Base-by-base conservation (phyloP, 2,797 vertebrate genomes). In the Phrynocephalus forsythii region DNA sequence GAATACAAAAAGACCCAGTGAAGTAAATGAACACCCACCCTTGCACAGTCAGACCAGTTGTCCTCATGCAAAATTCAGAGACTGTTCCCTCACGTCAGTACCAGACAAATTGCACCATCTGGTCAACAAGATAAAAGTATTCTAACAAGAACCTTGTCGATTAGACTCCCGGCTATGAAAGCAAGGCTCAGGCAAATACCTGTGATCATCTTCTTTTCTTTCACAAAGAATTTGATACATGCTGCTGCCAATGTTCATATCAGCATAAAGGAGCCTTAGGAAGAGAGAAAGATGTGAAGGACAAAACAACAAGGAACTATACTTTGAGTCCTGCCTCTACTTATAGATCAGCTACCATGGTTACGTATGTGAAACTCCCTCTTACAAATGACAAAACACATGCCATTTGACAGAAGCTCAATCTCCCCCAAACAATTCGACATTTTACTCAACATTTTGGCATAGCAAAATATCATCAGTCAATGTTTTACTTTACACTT, bases 41-140 rank as follows among this genome's bases (percentile, higher is more conserved):
- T 13, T 9, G 85, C 7, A 33, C 91, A 92, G 89, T 93, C 90
- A 88, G 90, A 94, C 89, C 92, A 93, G 90, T 93, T 93, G 92
- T 93, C 89, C 88, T 95, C 85, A 94, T 94, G 86, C 92, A 95
- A 93, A 95, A 95, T 93, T 93, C 93, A 95, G 87, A 83, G 86
- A 86, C 87, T 92, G 91, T 91, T 94, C 92, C 93, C 90, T 81
- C 73, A 86, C 6, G 87, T 24, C 87, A 79, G 0, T 0, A 60
- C 86, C 91, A 93, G 90, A 95, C 92, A 94, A 93, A 94, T 92
- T 90, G 88, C 92, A 92, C 95, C 94, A 95, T 95, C 95, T 95
- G 95, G 93, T 87, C 94, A 95, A 84, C 0, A 22, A 92, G 94
- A 92, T 88, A 94, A 93, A 88, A 94, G 94, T 88, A 92, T 92